Conservation (phyloP, 1,140 invertebrate species). For the Aphaenogaster rudis region DNA sequence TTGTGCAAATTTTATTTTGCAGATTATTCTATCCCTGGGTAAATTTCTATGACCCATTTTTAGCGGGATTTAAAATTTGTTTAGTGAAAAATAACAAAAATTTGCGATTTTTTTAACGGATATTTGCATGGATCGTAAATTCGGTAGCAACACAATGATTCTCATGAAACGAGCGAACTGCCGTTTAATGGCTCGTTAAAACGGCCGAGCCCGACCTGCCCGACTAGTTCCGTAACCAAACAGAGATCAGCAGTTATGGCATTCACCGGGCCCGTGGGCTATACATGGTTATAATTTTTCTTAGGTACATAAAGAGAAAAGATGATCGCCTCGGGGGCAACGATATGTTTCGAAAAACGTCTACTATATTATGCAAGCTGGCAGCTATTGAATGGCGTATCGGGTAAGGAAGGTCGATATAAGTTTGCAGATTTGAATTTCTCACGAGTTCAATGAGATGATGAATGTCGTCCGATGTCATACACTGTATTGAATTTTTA, state of each 20-base stretch:
- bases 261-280: constrained; percentile 32
- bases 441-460: constrained; percentile 40
- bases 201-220: constrained; percentile 46
- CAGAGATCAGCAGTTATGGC: constrained; percentile 70
- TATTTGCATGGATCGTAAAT: constrained; percentile 31
- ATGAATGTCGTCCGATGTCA: background rate
- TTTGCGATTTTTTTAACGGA: constrained; percentile 17
- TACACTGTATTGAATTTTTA: background rate
- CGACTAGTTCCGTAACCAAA: constrained; percentile 57
- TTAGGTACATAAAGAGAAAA: constrained; percentile 47
- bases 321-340: constrained; percentile 42
- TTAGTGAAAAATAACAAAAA: background rate
- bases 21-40: background rate
- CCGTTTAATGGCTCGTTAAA: constrained; percentile 75
- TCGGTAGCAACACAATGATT: constrained; percentile 27
- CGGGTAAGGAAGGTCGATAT: constrained; percentile 8
- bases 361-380: constrained; percentile 41
- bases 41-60: background rate
- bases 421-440: constrained; percentile 34
- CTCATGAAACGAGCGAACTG: constrained; percentile 47
- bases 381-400: constrained; percentile 27
- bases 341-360: constrained; percentile 48
- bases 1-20: constrained; percentile 5
- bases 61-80: background rate
- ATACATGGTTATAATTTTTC: constrained; percentile 69